Base-by-base conservation (phyloP, 2,113 vertebrate genomes). In the Natator depressus region DNA sequence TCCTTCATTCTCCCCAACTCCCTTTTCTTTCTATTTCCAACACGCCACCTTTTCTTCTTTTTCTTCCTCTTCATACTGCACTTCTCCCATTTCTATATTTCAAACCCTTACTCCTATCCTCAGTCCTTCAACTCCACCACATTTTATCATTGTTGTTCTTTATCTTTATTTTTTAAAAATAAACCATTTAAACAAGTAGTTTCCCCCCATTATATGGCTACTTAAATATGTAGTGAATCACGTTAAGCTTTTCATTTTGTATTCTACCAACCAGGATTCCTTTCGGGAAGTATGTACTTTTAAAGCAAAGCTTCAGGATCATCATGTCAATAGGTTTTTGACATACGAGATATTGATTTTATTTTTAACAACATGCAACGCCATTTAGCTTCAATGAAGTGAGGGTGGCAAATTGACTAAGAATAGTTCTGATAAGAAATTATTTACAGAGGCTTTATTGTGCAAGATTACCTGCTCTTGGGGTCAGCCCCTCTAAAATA, bases 31-130 rank as follows among this genome's bases (percentile, higher is more conserved):
- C 72, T 25, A 75, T 5, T 80, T 76, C 57, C 10, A 17, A 17
- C 4, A 5, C 65, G 90, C 3, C 51, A 62, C 65, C 65, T 83
- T 80, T 90, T 57, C 3, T 1, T 1, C 75, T 55, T 82, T 80
- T 89, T 51, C 3, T 1, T 1, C 2, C 1, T 78, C 2, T 69
- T 88, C 0, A 0, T 49, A 92, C 49, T 81, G 35, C 5, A 57
- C 17, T 50, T 55, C 79, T 84, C 8, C 5, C 47, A 31, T 1
- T 3, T 16, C 47, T 57, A 4, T 1, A 46, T 69, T 82, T 80
- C 84, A 87, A 38, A 27, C 29, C 1, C 55, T 62, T 84, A 82
- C 25, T 5, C 72, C 38, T 55, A 9, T 79, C 13, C 4, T 65
- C 82, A 50, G 16, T 50, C 2, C 9, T 84, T n/a, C 13, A 79